Evolutionary conservation across 2,113 vertebrate genomes (phyloP), one percentile per base, ranked within the genome.

Genomic region (Sciurus niger): DNA sequence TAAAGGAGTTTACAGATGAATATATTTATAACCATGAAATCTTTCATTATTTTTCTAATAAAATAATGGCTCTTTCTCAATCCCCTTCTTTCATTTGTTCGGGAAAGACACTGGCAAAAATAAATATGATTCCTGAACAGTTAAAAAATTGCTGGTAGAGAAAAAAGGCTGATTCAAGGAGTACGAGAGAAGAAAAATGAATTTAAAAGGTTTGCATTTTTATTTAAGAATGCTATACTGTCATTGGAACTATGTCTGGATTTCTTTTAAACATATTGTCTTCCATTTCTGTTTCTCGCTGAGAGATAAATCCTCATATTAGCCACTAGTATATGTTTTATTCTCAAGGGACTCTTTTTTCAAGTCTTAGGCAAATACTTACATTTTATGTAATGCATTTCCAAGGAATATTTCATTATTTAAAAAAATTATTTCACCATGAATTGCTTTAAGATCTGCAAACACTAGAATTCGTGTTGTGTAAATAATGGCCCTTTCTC

Each of bases 11-110:
- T 92, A 79, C 46, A 92, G 25, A 83, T 92, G 40, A 91, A 82
- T 82, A 76, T 74, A 55, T 93, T 60, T 95, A 10, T n/a, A 92
- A 74, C 32, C 32, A 67, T 53, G n/a, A 84, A 80, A 85, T 77
- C 76, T 34, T 92, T 96, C 40, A 93, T 92, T 93, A 82, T 93
- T 97, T 28, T 95, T 90, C 76, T 88, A 84, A 67, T 93, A 46
- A 93, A 92, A 58, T 85, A 92, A 67, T 73, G 68, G 63, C 22
- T 82, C 8, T 43, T 86, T 74, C 46, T 83, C 84, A 17, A 79
- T 80, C 18, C 6, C 11, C 3, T 55, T 55, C 2, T 92, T 90
- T 80, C 37, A 46, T 78, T 95, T 73, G 40, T 77, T 53, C 37
- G 88, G 51, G 32, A 90, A 92, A 84, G n/a, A 8, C 40, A 53